Percentiles rank a stretch among this genome's conserved stretches.
phyloP scores from a whole-genome alignment of 1,140 invertebrate genomes.

The Caenorhabditis brenneri region DNA sequence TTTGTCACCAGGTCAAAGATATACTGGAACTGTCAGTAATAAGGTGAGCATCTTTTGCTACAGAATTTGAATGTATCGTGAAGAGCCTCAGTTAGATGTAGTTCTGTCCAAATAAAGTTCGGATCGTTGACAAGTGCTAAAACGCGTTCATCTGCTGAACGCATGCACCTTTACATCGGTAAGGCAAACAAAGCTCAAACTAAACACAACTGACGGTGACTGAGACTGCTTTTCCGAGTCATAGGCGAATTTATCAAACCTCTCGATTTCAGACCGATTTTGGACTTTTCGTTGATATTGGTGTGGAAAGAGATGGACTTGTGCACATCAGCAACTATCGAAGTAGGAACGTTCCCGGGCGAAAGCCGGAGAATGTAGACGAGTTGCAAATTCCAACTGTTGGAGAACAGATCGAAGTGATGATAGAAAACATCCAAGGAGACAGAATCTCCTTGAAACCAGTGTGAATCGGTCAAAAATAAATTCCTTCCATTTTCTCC shows the following conservation, averaged over 20 bases:
- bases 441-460: neutral
- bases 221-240: no score
- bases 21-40: constrained; percentile 79
- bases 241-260: neutral
- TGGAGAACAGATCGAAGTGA: neutral
- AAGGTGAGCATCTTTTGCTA: constrained; percentile 70
- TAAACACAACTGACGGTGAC: no score
- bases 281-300: constrained; percentile 87
- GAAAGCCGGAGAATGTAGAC: neutral
- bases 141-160: no score
- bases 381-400: neutral
- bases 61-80: no score
- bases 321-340: constrained; percentile 76
- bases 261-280: constrained; percentile 77
- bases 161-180: no score
- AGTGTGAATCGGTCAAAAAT: no score
- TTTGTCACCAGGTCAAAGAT: constrained; percentile 73
- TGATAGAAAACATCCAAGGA: neutral
- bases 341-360: neutral
- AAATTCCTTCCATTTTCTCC: no score
- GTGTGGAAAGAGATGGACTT: constrained; percentile 80
- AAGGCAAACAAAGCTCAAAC: no score
- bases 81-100: no score
- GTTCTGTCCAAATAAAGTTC: no score
- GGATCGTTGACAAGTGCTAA: no score